Percentiles rank a stretch among this genome's conserved stretches.
These are phyloP conservation scores for Suricata suricatta DNA, from an alignment of 2,113 vertebrate species.

Conservation along the genomic window DNA sequence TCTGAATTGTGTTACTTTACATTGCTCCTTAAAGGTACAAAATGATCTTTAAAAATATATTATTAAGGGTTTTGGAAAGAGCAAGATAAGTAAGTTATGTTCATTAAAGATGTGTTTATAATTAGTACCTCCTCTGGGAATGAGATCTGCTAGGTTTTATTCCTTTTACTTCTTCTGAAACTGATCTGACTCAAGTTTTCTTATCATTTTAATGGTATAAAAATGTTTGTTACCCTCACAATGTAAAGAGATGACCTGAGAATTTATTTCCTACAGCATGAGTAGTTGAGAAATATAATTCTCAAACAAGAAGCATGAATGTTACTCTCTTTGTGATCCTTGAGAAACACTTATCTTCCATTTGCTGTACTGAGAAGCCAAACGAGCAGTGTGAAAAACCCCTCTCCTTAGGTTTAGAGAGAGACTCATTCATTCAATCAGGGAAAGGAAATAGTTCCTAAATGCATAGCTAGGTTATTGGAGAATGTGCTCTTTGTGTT, in stretches of 20 bases:
- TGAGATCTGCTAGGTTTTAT: neutral
- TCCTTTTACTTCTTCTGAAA: neutral
- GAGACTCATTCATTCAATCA: neutral
- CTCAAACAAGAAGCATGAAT: neutral
- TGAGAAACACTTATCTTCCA: slow-evolving; percentile 20
- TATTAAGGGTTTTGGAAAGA: neutral
- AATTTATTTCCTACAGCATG: neutral
- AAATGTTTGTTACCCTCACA: slow-evolving; percentile 28
- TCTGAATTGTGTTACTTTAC: neutral
- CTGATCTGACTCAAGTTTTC: slow-evolving; percentile 11
- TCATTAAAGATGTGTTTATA: neutral
- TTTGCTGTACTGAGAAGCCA: neutral
- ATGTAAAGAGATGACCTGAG: slow-evolving; percentile 15
- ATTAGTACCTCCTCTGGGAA: neutral
- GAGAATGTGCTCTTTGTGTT: neutral
- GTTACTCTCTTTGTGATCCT: slow-evolving; percentile 29
- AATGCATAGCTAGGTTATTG: neutral
- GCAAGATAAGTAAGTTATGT: neutral
- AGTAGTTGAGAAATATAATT: slow-evolving; percentile 15
- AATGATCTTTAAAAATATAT: neutral
- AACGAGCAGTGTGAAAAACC: slow-evolving; percentile 6
- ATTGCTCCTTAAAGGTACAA: neutral
- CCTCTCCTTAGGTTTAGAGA: neutral
- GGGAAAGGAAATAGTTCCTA: neutral
- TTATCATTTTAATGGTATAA: slow-evolving; percentile 40